Percentiles rank a stretch among this genome's conserved stretches.
phyloP scores from a whole-genome alignment of 2,797 vertebrate genomes.

The Sandelia bainsii region DNA sequence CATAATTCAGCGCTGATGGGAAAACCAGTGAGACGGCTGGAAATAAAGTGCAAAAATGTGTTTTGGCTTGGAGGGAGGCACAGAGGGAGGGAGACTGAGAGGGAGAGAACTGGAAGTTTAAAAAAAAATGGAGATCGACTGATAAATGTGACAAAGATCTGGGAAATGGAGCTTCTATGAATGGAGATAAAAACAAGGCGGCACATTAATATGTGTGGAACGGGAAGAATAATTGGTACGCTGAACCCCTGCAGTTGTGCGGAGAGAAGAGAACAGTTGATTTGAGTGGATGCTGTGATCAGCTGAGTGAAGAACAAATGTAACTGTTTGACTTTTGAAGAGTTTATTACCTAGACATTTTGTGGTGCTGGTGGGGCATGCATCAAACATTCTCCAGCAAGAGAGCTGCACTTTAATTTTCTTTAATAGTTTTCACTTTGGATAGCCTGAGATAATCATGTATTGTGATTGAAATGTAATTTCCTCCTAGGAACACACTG shows the following conservation, averaged over 20 bases:
- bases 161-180: conserved; percentile 28
- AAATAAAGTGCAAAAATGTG: conserved; percentile 44
- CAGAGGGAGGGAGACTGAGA: not conserved
- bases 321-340: conserved; percentile 4
- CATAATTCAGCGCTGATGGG: conserved; percentile 55
- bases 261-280: not conserved
- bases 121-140: conserved; percentile 21
- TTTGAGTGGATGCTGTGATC: not conserved
- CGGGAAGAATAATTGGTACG: conserved; percentile 26
- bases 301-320: conserved; percentile 15
- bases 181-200: conserved; percentile 28
- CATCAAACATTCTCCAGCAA: conserved; percentile 1
- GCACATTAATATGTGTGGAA: conserved; percentile 17
- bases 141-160: conserved; percentile 28
- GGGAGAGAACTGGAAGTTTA: not conserved
- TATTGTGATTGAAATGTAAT: not conserved
- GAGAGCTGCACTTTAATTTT: not conserved
- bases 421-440: conserved; percentile 11
- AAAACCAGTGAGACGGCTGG: conserved; percentile 43
- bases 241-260: not conserved
- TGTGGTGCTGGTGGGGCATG: not conserved
- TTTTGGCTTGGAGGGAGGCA: conserved; percentile 2
- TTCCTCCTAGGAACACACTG: not conserved
- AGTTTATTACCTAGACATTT: conserved; percentile 10
- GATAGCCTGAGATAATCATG: conserved; percentile 4